phyloP scores from a whole-genome alignment of 2,888 invertebrate genomes.

The Beris chalybata region DNA sequence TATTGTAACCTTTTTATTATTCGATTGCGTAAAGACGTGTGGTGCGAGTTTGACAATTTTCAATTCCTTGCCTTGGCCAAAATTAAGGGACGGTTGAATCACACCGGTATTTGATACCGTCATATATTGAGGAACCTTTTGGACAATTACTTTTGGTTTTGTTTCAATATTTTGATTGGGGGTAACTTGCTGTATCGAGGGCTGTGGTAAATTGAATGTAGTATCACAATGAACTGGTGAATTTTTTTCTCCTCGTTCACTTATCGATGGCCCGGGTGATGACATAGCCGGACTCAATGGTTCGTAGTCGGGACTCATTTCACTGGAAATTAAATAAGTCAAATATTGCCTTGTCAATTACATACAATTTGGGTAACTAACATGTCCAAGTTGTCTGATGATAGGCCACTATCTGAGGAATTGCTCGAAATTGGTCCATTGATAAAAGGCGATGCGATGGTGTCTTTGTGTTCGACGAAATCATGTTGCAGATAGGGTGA shows the following conservation, averaged over 20 bases:
- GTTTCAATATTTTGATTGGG: neutral
- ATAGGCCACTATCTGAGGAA: slow-evolving; percentile 70
- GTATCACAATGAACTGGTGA: slow-evolving; percentile 31
- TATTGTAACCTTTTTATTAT: slow-evolving; percentile 42
- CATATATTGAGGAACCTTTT: slow-evolving; percentile 42
- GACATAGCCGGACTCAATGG: slow-evolving; percentile 42
- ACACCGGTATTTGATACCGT: slow-evolving; percentile 36
- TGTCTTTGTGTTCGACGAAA: slow-evolving; percentile 24
- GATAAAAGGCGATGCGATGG: slow-evolving; percentile 9
- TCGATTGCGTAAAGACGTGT: slow-evolving; percentile 39
- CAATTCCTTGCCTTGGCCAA: slow-evolving; percentile 38
- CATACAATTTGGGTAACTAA: slow-evolving; percentile 49
- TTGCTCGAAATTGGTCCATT: slow-evolving; percentile 40
- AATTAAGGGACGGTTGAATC: slow-evolving; percentile 18
- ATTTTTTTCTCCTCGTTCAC: slow-evolving; percentile 40
- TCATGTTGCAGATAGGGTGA: slow-evolving; percentile 37
- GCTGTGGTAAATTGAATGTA: neutral
- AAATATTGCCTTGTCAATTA: neutral
- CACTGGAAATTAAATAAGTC: slow-evolving; percentile 37
- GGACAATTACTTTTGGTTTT: slow-evolving; percentile 43
- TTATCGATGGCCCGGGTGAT: slow-evolving; percentile 41
- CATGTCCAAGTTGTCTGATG: slow-evolving; percentile 64
- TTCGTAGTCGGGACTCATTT: slow-evolving; percentile 44
- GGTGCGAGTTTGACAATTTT: slow-evolving; percentile 43
- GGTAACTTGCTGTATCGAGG: neutral